phyloP scores from a whole-genome alignment of 2,888 invertebrate species.

The Meiosimyza platycephala region DNA sequence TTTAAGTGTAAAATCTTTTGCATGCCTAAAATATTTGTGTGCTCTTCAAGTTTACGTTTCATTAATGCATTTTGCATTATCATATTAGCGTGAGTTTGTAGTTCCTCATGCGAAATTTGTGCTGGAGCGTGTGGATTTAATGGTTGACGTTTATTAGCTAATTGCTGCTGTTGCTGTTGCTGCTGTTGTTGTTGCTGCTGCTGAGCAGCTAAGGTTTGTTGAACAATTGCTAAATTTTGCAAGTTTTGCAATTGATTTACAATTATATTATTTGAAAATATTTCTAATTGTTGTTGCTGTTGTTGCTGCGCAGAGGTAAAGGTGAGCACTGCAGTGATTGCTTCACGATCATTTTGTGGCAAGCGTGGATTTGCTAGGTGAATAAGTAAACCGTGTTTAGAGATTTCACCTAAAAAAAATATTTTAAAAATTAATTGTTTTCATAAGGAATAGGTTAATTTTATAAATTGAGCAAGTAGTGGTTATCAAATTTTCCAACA shows the following conservation, averaged over 20 bases:
- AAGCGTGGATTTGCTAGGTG: conserved; percentile 63
- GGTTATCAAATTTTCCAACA: too few relatives aligned
- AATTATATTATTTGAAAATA: conserved; percentile 58
- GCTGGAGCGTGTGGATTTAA: conserved; percentile 29
- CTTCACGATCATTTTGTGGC: conserved; percentile 60
- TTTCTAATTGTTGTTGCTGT: conserved; percentile 60
- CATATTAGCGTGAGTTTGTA: conserved; percentile 61
- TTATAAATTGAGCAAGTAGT: too few relatives aligned
- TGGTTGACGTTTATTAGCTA: conserved; percentile 22
- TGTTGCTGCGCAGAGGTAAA: conserved; percentile 63
- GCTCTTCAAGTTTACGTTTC: conserved; percentile 64
- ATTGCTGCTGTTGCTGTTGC: conserved; percentile 43
- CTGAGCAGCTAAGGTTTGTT: conserved; percentile 59
- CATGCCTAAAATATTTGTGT: conserved; percentile 51
- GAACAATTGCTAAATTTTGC: conserved; percentile 61
- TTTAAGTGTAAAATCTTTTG: conserved; percentile 59
- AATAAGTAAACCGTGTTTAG: conserved; percentile 62
- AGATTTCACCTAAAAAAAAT: conserved; percentile 57
- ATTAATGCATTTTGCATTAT: conserved; percentile 66
- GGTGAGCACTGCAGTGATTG: conserved; percentile 63
- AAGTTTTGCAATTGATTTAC: conserved; percentile 63
- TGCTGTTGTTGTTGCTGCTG: conserved; percentile 47
- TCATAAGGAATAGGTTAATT: too few relatives aligned
- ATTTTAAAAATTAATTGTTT: not conserved
- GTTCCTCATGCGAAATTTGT: conserved; percentile 59